Evolutionary conservation across 2,888 invertebrate species (phyloP).

Genomic region (Leptura quadrifasciata): DNA sequence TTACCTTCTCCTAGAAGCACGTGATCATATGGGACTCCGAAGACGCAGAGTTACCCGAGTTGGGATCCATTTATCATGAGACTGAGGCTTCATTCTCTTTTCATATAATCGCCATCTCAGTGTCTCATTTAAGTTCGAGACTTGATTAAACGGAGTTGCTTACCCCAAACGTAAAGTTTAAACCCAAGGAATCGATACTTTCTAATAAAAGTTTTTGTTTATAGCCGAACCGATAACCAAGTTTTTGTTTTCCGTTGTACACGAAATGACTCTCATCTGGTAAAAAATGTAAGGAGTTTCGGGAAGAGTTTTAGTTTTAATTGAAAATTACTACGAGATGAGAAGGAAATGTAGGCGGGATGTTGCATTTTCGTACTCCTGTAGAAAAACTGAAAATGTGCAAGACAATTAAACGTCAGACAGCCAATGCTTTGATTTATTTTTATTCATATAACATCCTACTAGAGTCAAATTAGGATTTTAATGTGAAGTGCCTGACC

Average conservation of each 20-base stretch:
- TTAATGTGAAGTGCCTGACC: no score
- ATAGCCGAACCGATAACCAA: not conserved
- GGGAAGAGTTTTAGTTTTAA: not conserved
- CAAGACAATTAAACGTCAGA: no score
- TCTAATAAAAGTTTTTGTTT: conserved; percentile 24
- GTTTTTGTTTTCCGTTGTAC: conserved; percentile 4
- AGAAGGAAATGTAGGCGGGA: not conserved
- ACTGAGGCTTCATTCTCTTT: conserved; percentile 35
- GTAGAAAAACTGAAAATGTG: no score
- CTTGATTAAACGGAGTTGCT: conserved; percentile 32
- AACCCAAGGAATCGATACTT: conserved; percentile 26
- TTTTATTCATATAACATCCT: no score
- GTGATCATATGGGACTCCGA: conserved; percentile 29
- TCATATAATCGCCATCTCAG: conserved; percentile 40
- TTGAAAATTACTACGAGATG: conserved; percentile 15
- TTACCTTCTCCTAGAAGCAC: not conserved
- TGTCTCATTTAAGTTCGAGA: conserved; percentile 47
- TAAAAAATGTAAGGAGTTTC: not conserved
- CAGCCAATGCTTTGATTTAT: no score
- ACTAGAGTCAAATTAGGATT: no score
- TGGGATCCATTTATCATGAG: conserved; percentile 51
- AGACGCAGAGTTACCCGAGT: conserved; percentile 33
- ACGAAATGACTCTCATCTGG: not conserved
- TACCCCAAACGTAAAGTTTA: conserved; percentile 26
- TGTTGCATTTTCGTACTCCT: no score